Conservation (phyloP, 2,797 vertebrate species). For the Clarias pachynema region DNA sequence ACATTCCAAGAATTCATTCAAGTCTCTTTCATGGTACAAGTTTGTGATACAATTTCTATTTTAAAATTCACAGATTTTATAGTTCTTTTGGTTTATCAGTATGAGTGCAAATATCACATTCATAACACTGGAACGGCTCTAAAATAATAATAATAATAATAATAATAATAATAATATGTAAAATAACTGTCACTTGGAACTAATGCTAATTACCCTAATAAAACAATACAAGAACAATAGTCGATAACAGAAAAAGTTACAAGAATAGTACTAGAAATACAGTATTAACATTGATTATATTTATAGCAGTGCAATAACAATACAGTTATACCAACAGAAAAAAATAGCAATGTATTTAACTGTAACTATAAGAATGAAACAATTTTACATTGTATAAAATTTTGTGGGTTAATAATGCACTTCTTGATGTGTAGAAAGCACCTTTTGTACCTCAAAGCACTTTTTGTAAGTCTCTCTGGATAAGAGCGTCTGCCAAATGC, state of each 20-base stretch:
- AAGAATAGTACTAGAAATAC: not conserved
- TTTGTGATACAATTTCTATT: too few relatives aligned
- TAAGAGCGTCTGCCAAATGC: too few relatives aligned
- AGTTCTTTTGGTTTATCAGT: too few relatives aligned
- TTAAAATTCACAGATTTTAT: too few relatives aligned
- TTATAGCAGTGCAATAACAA: not conserved
- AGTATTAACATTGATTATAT: not conserved
- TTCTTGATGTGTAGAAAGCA: not conserved
- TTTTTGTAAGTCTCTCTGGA: too few relatives aligned
- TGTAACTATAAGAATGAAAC: not conserved
- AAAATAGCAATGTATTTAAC: not conserved
- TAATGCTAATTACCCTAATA: not conserved
- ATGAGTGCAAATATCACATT: not conserved
- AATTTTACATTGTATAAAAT: not conserved
- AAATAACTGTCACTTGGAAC: not conserved
- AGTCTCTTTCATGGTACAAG: too few relatives aligned
- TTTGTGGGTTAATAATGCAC: not conserved
- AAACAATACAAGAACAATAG: not conserved
- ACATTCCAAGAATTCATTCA: too few relatives aligned
- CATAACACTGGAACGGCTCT: too few relatives aligned
- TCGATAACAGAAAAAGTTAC: not conserved
- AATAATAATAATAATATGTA: not conserved
- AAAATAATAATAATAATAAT: too few relatives aligned
- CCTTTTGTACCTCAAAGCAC: too few relatives aligned
- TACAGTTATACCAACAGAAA: not conserved